Conservation (phyloP, 2,888 invertebrate genomes). For the Allacma fusca region DNA sequence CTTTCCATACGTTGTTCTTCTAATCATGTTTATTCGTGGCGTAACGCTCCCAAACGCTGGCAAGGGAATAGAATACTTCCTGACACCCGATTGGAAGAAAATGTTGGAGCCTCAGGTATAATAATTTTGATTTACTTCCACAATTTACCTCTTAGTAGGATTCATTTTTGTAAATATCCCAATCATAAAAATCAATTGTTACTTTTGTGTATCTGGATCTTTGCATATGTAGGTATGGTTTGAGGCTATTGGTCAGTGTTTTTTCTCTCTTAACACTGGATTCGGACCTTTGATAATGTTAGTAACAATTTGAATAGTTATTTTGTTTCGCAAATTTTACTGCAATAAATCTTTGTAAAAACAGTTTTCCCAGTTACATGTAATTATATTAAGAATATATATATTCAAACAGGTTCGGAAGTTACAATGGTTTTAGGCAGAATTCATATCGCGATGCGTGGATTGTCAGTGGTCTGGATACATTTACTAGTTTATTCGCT, state of each 20-base stretch:
- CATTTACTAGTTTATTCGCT: conserved; percentile 81
- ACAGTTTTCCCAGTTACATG: too few species aligned
- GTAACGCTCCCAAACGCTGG: conserved; percentile 71
- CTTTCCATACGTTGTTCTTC: conserved; percentile 82
- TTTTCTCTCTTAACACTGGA: conserved; percentile 74
- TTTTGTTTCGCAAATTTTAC: too few species aligned
- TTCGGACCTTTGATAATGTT: conserved; percentile 81
- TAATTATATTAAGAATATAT: too few species aligned
- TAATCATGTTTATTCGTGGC: conserved; percentile 73
- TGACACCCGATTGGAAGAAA: conserved; percentile 80
- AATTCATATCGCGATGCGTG: conserved; percentile 71
- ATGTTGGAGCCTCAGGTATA: too few species aligned
- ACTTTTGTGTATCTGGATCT: too few species aligned
- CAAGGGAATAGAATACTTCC: conserved; percentile 78
- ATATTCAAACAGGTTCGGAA: conserved; percentile 26
- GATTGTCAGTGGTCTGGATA: conserved; percentile 82
- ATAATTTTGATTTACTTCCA: too few species aligned
- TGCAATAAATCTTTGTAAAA: too few species aligned
- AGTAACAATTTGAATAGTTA: too few species aligned
- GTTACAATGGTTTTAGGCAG: conserved; percentile 37
- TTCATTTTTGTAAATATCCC: too few species aligned
- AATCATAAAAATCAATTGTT: too few species aligned
- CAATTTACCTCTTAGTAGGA: too few species aligned
- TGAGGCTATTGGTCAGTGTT: conserved; percentile 80
- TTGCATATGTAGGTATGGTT: conserved; percentile 85